Base-by-base conservation (phyloP, 1,140 invertebrate species). In the Onthophagus taurus region DNA sequence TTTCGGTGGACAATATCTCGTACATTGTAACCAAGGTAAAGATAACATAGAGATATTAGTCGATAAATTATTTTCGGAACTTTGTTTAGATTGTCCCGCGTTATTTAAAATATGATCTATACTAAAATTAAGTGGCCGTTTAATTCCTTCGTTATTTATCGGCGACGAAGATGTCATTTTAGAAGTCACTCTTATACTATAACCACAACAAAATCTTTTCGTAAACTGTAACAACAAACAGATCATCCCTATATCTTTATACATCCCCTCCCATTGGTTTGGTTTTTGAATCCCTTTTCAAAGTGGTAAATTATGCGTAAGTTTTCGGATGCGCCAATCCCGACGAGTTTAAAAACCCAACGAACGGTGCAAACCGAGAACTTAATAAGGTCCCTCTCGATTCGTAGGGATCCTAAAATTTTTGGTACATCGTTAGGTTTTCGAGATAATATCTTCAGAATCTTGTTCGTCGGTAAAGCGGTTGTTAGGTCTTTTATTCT, bases 1-100 rank as follows among this genome's bases (percentile, higher is more conserved):
- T 54, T 80, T 82, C 3, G 82, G 81, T 4, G 82, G 83, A 49
- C 75, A 77, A 55, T 84, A 86, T 45, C 83, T 65, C 1, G 81
- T 85, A 52, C 82, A 86, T 41, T 77, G 76, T 19, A 86, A 61
- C 83, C 83, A 85, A 12, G 68, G 63, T 3, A 68, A 70, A 39
- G 45, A 29, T 30, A 0, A 29, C 21, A n/a, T 21, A 31, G 41
- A 44, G 31, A 51, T 42, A 45, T 39, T 44, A 37, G 24, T 30
- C 13, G 11, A 29, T 37, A 2, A 31, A 33, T 30, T 50, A 31
- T 37, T 30, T 24, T 55, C 50, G 4, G 30, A 41, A 14, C 35
- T 44, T 9, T 49, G 47, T 45, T 52, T 65, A 48, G 56, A 55
- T 12, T 49, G 45, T 8, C 54, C 56, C 14, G 57, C 61, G 18